phyloP scores from a whole-genome alignment of 2,888 invertebrate species.

The Drosophila algonquin region DNA sequence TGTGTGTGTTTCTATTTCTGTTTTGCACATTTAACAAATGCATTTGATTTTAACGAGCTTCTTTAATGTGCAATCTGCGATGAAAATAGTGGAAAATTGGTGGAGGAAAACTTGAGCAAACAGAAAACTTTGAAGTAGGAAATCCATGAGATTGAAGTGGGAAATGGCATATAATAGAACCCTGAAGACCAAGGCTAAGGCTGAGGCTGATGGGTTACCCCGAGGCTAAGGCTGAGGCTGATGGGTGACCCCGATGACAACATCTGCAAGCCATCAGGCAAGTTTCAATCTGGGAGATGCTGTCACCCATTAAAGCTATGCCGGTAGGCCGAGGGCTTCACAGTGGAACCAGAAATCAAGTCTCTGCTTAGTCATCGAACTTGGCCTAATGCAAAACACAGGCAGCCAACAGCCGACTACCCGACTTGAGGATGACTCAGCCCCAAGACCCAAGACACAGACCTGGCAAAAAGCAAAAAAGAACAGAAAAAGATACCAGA shows the following conservation, averaged over 20 bases:
- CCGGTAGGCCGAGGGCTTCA: slow-evolving; percentile 67
- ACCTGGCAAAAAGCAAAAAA: slow-evolving; percentile 19
- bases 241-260: slow-evolving; percentile 44
- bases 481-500: slow-evolving; percentile 16
- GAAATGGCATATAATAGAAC: not conserved
- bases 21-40: slow-evolving; percentile 46
- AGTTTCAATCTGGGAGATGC: slow-evolving; percentile 46
- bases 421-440: slow-evolving; percentile 50
- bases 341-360: slow-evolving; percentile 48
- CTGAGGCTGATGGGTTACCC: no score
- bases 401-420: slow-evolving; percentile 45
- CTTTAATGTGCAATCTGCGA: slow-evolving; percentile 46
- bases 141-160: slow-evolving; percentile 7
- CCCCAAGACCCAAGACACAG: slow-evolving; percentile 20
- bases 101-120: not conserved
- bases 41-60: slow-evolving; percentile 49
- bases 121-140: not conserved
- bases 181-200: slow-evolving; percentile 23
- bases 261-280: slow-evolving; percentile 47
- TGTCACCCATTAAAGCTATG: slow-evolving; percentile 72
- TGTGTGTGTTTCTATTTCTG: slow-evolving; percentile 42
- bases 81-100: slow-evolving; percentile 12
- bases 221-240: slow-evolving; percentile 1
- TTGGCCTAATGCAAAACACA: slow-evolving; percentile 74
- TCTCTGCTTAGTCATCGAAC: slow-evolving; percentile 74